phyloP scores from a whole-genome alignment of 2,888 invertebrate species.

The Mimas tiliae region DNA sequence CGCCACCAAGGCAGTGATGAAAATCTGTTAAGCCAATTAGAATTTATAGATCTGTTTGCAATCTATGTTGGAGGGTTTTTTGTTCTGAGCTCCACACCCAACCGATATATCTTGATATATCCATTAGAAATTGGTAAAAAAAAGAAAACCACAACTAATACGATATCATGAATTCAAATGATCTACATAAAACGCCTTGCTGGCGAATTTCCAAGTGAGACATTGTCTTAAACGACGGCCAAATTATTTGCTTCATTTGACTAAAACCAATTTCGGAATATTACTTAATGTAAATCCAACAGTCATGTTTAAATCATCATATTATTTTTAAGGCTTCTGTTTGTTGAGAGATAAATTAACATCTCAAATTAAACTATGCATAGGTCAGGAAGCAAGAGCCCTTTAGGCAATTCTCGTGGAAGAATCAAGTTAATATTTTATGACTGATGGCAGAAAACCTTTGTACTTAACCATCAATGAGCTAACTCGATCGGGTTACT shows the following conservation, averaged over 20 bases:
- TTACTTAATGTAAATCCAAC: slow-evolving; percentile 6
- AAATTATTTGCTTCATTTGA: slow-evolving; percentile 25
- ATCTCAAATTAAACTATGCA: not conserved
- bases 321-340: not conserved
- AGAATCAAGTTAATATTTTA: not conserved
- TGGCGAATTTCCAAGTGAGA: slow-evolving; percentile 18
- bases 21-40: no score
- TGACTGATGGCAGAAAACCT: not conserved
- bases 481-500: no score
- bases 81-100: no score
- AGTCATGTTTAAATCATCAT: slow-evolving; percentile 11
- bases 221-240: not conserved
- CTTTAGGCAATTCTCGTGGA: not conserved
- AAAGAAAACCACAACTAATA: not conserved
- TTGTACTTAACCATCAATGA: no score
- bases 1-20: no score
- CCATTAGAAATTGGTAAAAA: not conserved
- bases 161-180: slow-evolving; percentile 13
- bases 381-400: not conserved
- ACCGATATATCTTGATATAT: not conserved
- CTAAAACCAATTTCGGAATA: slow-evolving; percentile 12
- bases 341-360: not conserved
- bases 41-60: no score
- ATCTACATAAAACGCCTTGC: slow-evolving; percentile 8
- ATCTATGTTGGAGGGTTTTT: no score